Base-by-base conservation (phyloP, 2,888 invertebrate species). In the Alcis repandata region DNA sequence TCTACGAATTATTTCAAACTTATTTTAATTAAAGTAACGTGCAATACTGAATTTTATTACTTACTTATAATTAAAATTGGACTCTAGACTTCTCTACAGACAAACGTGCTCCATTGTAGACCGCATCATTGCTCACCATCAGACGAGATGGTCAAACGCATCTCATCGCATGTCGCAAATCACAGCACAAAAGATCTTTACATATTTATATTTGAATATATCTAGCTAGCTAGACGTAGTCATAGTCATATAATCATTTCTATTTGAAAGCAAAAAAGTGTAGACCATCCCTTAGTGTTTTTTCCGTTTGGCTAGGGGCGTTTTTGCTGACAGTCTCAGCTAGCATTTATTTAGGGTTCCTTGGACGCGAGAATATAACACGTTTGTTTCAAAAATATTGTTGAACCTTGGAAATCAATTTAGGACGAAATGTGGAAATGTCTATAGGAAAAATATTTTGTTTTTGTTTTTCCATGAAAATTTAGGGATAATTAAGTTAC, bases 261-360 rank as follows among this genome's bases (percentile, higher is more conserved):
- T 36, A 52, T 20, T 36, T 20, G 40, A 53, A 6, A 20, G 20
- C 13, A 51, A 53, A 15, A 46, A 32, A n/a, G n/a, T 63, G 63
- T 59, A 27, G 32, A 54, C 62, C 17, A n/a, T 43, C 20, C 15
- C 13, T 60, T 63, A 58, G 40, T 52, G 32, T 43, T 54, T 72
- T 64, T 56, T 49, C 40, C 40, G 19, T 41, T n/a, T 19, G 8
- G 33, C 27, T 13, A 52, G 62, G 48, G 65, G 49, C 66, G 60
- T 69, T 68, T 59, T 63, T 45, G 67, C 61, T 61, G 71, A 69
- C 63, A 67, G 60, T 51, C 58, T 51, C 54, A 32, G 46, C 58
- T 59, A 43, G 45, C 63, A 68, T 72, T 69, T 73, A 62, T 64
- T 69, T 68, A 67, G 71, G 72, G 69, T 67, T 49, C 68, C 57